Percentiles rank a stretch among this genome's conserved stretches.
Conservation (phyloP, 2,888 invertebrate genomes). For the Pristionchus exspectatus region DNA sequence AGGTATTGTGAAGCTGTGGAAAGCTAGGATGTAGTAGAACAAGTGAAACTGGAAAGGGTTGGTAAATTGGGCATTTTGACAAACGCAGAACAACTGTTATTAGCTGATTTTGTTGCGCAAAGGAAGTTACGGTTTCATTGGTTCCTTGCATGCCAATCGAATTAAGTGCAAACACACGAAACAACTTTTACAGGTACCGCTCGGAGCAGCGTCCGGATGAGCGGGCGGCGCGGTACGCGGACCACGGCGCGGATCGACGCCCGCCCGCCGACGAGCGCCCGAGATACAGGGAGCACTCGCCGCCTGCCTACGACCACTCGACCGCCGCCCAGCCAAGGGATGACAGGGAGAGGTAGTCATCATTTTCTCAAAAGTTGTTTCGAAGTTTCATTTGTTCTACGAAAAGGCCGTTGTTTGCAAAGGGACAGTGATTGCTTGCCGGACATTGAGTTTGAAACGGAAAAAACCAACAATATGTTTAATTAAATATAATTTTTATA, state of each 20-base stretch:
- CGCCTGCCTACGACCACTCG: not conserved
- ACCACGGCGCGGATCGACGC: not conserved
- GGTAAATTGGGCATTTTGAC: no score
- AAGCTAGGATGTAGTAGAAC: no score
- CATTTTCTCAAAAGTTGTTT: no score
- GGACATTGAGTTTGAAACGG: no score
- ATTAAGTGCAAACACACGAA: not conserved
- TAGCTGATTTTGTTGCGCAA: not conserved
- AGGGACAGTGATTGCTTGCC: no score
- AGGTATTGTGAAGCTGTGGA: no score
- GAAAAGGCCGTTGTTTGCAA: not conserved
- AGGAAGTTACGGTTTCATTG: not conserved
- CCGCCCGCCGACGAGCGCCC: not conserved
- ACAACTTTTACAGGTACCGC: conserved; percentile 8
- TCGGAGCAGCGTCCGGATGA: conserved; percentile 32
- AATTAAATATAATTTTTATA: no score
- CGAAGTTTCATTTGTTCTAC: no score
- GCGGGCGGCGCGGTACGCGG: conserved; percentile 12
- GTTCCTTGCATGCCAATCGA: not conserved
- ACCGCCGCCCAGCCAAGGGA: not conserved
- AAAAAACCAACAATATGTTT: no score
- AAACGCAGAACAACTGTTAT: no score
- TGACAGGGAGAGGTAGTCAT: not conserved
- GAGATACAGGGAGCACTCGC: not conserved
- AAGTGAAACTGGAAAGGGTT: no score